Conservation (phyloP, 2,797 vertebrate genomes). For the Crocodylus rhombifer region DNA sequence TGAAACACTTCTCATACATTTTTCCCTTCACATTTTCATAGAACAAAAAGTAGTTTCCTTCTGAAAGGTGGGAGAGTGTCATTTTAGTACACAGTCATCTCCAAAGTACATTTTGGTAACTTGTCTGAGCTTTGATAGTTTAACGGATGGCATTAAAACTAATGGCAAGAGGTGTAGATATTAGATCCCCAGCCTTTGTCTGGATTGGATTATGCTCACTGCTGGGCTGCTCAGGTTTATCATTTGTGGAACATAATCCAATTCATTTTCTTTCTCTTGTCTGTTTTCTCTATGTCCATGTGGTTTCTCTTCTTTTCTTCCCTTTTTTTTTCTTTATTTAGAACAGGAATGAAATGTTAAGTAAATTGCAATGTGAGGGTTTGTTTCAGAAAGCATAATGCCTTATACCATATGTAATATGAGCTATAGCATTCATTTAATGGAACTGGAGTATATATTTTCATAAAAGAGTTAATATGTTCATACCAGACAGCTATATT, state of each 20-base stretch:
- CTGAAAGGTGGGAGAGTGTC: neutral
- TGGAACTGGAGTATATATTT: constrained; percentile 38
- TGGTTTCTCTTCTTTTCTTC: no score
- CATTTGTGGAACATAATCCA: neutral
- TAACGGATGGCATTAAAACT: neutral
- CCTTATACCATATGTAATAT: constrained; percentile 49
- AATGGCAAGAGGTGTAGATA: neutral
- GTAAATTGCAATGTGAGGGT: neutral
- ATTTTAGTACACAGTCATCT: neutral
- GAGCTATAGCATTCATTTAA: constrained; percentile 62
- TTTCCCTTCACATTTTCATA: neutral
- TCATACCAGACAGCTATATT: constrained; percentile 16
- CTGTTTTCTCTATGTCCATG: no score
- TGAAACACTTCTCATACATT: neutral
- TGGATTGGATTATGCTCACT: neutral
- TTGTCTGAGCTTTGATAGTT: constrained; percentile 6
- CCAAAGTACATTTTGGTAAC: constrained; percentile 8
- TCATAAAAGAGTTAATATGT: constrained; percentile 12
- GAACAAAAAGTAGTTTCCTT: constrained; percentile 14
- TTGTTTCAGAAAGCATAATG: constrained; percentile 31
- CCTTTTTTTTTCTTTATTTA: neutral
- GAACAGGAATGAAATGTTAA: constrained; percentile 39
- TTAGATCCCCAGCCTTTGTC: neutral
- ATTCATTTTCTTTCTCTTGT: neutral
- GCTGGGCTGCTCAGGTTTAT: neutral